These are phyloP conservation scores for Psix sp. DNA, from an alignment of 1,140 invertebrate species.

Conservation along the genomic window DNA sequence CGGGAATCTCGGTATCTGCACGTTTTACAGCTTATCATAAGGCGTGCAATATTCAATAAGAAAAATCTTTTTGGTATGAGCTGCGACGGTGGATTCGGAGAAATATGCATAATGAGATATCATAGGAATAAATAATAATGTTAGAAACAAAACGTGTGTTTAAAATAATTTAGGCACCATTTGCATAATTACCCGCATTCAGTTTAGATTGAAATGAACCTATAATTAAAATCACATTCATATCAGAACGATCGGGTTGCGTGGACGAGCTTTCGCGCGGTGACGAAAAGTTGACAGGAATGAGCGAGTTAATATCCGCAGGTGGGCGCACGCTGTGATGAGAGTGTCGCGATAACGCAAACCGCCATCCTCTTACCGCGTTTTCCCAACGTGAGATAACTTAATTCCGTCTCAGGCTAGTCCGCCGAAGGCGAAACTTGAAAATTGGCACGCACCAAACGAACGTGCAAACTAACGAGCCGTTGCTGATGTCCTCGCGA, in stretches of 20 bases:
- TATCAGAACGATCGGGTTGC: constrained; percentile 23
- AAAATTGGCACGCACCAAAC: constrained; percentile 9
- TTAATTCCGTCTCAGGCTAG: constrained; percentile 55
- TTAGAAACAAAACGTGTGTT: constrained; percentile 30
- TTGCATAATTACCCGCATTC: constrained; percentile 48
- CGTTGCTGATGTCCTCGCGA: constrained; percentile 21
- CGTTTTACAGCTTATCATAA: too few relatives aligned
- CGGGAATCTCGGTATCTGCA: too few relatives aligned
- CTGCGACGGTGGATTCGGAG: too few relatives aligned
- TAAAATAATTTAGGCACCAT: too few relatives aligned
- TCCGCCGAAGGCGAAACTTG: constrained; percentile 27
- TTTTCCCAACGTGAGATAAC: background rate
- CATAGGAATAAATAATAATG: constrained; percentile 37
- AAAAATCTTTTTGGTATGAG: too few relatives aligned
- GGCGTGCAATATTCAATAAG: too few relatives aligned
- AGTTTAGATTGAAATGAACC: constrained; percentile 12
- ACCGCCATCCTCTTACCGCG: too few relatives aligned
- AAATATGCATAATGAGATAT: constrained; percentile 26
- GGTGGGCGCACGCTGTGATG: too few relatives aligned
- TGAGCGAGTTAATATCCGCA: too few relatives aligned
- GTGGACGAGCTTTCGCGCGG: too few relatives aligned
- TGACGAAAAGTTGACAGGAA: too few relatives aligned
- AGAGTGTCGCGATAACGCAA: too few relatives aligned
- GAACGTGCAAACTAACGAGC: constrained; percentile 31
- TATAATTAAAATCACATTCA: constrained; percentile 15